Percentiles rank a stretch among this genome's conserved stretches.
These are phyloP conservation scores for Thyatira batis DNA, from an alignment of 2,888 invertebrate genomes.

Conservation along the genomic window DNA sequence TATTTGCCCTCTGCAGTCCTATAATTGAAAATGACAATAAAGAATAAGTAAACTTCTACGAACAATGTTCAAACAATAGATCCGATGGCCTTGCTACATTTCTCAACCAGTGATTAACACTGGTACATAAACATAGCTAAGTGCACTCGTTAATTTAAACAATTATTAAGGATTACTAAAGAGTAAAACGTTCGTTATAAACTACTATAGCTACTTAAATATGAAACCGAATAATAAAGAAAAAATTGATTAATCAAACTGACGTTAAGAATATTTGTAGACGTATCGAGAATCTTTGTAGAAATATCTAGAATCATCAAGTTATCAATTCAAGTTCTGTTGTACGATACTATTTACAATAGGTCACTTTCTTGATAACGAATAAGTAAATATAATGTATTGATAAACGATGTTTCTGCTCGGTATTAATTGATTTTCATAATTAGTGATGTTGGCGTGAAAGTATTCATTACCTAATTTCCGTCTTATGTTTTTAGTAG, in stretches of 20 bases:
- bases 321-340: no score
- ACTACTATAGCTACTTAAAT: no score
- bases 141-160: not conserved
- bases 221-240: no score
- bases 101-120: not conserved
- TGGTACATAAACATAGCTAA: not conserved
- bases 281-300: no score
- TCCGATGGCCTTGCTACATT: not conserved
- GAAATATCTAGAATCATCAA: no score
- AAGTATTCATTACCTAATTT: not conserved
- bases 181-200: not conserved
- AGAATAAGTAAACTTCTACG: not conserved
- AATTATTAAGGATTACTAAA: not conserved
- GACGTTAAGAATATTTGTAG: no score
- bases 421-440: no score
- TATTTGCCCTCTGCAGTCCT: not conserved
- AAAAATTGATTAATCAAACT: no score
- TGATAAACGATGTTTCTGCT: no score
- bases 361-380: no score
- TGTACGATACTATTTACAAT: no score
- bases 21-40: not conserved
- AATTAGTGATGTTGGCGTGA: not conserved
- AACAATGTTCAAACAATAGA: not conserved
- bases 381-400: no score
- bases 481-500: not conserved